These are phyloP conservation scores for Lagodon rhomboides DNA, from an alignment of 2,797 vertebrate species.

Conservation along the genomic window DNA sequence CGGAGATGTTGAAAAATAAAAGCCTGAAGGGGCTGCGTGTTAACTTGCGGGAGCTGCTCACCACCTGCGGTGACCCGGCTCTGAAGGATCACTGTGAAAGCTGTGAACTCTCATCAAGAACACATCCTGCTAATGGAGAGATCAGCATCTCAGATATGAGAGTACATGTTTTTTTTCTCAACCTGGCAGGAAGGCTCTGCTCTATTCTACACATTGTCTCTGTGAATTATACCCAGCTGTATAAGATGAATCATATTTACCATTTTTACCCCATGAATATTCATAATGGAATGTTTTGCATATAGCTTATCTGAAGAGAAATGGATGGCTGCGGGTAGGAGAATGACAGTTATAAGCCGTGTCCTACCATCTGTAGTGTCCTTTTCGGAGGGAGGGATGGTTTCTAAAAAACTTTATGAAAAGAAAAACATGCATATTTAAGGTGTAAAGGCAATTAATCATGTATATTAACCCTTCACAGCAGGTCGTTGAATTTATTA, in stretches of 20 bases:
- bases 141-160: conserved; percentile 54
- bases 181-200: conserved; percentile 56
- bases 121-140: conserved; percentile 56
- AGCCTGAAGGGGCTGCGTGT: conserved; percentile 14
- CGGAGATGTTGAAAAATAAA: conserved; percentile 16
- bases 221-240: conserved; percentile 78
- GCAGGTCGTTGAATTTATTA: conserved; percentile 26
- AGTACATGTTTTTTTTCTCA: conserved; percentile 39
- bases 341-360: conserved; percentile 54
- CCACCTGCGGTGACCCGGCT: conserved; percentile 45
- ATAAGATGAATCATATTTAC: conserved; percentile 81
- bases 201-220: conserved; percentile 66
- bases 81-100: conserved; percentile 47
- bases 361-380: conserved; percentile 67
- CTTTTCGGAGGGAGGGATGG: conserved; percentile 47
- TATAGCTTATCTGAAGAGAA: conserved; percentile 63
- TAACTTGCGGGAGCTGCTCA: conserved; percentile 24
- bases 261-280: conserved; percentile 78
- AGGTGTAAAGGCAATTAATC: conserved; percentile 18
- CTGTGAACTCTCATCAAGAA: conserved; percentile 69
- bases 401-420: conserved; percentile 65
- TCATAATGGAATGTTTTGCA: conserved; percentile 74
- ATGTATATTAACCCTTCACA: conserved; percentile 19
- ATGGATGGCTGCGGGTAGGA: conserved; percentile 39
- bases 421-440: conserved; percentile 21